These are phyloP conservation scores for Myiozetetes cayanensis DNA, from an alignment of 2,113 vertebrate genomes.

Conservation along the genomic window DNA sequence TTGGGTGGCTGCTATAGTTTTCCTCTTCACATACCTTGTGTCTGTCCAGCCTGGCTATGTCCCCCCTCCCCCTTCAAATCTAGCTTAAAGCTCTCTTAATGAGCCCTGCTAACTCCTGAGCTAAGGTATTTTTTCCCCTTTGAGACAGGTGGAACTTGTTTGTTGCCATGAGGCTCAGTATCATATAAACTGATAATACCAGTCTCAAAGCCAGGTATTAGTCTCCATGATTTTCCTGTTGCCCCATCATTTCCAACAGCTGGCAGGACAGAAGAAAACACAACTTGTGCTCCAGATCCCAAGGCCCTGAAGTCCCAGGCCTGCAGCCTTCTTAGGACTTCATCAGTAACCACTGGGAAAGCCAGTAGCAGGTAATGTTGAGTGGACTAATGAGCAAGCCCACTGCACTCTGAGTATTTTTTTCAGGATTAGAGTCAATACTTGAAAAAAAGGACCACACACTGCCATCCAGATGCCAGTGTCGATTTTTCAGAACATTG, in stretches of 20 bases:
- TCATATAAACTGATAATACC: no score
- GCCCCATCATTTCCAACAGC: neutral
- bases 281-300: neutral
- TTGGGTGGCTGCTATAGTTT: neutral
- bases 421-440: neutral
- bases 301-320: neutral
- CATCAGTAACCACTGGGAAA: neutral
- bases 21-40: neutral
- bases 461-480: accelerated
- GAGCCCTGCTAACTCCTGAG: neutral
- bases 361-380: accelerated
- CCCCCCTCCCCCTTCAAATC: neutral
- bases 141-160: neutral
- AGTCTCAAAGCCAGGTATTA: neutral
- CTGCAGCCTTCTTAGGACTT: neutral
- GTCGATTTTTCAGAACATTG: neutral
- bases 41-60: neutral
- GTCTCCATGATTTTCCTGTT: neutral
- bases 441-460: neutral
- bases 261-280: neutral
- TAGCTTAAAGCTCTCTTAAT: neutral
- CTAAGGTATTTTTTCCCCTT: neutral
- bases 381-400: neutral
- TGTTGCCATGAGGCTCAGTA: neutral
- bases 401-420: neutral